These are phyloP conservation scores for Diplolepis rosae DNA, from an alignment of 2,888 invertebrate species.

Conservation along the genomic window DNA sequence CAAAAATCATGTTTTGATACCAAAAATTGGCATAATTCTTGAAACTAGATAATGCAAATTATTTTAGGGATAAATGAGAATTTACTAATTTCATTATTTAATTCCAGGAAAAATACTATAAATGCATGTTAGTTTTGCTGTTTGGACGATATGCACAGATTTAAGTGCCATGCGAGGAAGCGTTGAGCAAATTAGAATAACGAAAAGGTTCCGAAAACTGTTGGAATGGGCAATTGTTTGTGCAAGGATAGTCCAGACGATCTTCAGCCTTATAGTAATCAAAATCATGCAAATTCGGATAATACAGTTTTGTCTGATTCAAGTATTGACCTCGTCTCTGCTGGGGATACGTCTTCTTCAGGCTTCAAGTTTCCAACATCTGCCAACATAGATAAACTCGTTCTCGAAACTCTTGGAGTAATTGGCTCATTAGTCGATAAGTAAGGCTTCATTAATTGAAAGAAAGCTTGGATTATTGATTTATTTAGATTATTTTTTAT, in stretches of 20 bases:
- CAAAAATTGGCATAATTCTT: too few relatives aligned
- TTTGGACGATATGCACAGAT: constrained; percentile 20
- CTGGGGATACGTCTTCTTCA: constrained; percentile 56
- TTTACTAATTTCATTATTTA: background rate
- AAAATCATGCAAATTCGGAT: constrained; percentile 58
- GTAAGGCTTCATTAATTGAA: constrained; percentile 75
- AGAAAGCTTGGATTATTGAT: constrained; percentile 31
- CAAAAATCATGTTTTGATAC: too few relatives aligned
- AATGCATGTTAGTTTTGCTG: background rate
- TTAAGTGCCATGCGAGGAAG: constrained; percentile 24
- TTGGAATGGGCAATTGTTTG: constrained; percentile 85
- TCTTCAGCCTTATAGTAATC: constrained; percentile 71
- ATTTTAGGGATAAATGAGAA: too few relatives aligned
- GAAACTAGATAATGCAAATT: too few relatives aligned
- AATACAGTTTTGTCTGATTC: constrained; percentile 66
- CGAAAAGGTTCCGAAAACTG: constrained; percentile 45
- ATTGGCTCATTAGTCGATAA: constrained; percentile 90
- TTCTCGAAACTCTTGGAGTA: constrained; percentile 86
- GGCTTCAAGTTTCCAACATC: constrained; percentile 71
- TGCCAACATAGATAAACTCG: constrained; percentile 81
- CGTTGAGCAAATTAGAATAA: constrained; percentile 37
- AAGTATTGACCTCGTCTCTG: constrained; percentile 57
- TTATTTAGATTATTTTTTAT: constrained; percentile 6
- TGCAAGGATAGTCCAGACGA: constrained; percentile 81
- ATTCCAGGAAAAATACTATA: background rate